Evolutionary conservation across 2,113 vertebrate genomes (phyloP), one percentile per base, ranked within the genome.

Genomic region (Poeciliopsis retropinna): DNA sequence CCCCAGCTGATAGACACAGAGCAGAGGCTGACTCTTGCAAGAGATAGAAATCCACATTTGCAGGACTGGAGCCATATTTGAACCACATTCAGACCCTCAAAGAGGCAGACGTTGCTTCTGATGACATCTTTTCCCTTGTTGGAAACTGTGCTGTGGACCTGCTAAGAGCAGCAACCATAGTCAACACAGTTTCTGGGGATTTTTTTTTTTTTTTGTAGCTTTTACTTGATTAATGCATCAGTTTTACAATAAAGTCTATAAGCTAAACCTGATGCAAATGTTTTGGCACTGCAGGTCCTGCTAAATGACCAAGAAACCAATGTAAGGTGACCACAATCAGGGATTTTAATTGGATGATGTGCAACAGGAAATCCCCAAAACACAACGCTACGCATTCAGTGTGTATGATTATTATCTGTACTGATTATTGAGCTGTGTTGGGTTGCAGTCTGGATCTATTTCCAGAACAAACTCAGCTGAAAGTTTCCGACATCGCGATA

Each of bases 1-100:
- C 88, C 72, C 72, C 88, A 71, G 65, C 39, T 80, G 88, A 11
- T 75, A 27, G 15, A 67, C 25, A 29, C 2, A 65, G 4, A 51
- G 17, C 2, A 65, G 4, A 51, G 25, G 3, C 4, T 29, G 32
- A 64, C 17, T 11, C 10, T 27, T n/a, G 41, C 32, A 47, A n/a
- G 3, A 28, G 1, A 6, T 27, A 27, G 11, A 62, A 19, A 47
- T 47, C 17, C 44, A 47, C 44, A 17, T 5, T 47, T 17, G 44
- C 44, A 47, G 17, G n/a, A 17, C 70, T 31, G 7, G 5, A 60
- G 9, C 10, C 3, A 8, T 54, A 9, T 44, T 63, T 32, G 3
- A 66, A 66, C n/a, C 11, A 3, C 29, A 28, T 64, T 75, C 4
- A 60, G 63, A 72, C 39, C 31, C 15, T 60, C 1, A 65, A 19